Evolutionary conservation across 2,113 vertebrate species (phyloP).

Genomic region (Albula glossodonta): DNA sequence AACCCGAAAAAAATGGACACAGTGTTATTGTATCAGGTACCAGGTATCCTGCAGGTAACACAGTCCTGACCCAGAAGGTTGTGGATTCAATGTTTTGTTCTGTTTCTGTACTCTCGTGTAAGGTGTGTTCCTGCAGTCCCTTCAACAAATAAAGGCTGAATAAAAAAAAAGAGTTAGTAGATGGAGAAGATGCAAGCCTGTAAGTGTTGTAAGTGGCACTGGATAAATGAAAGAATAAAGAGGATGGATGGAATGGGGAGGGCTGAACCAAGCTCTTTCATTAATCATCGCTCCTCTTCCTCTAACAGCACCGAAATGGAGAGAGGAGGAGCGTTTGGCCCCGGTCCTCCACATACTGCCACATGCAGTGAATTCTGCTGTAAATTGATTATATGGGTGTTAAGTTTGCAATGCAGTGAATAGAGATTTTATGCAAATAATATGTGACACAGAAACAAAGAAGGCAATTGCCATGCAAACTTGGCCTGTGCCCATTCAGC

Average conservation of each 20-base stretch:
- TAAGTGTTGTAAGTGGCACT: constrained; percentile 2
- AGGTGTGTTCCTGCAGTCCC: neutral
- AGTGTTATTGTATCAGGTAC: neutral
- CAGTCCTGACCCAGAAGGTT: neutral
- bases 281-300: constrained; percentile 1
- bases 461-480: constrained; percentile 6
- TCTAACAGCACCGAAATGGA: neutral
- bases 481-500: constrained; percentile 27
- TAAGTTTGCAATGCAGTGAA: constrained; percentile 33
- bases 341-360: neutral
- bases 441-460: constrained; percentile 48
- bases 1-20: neutral
- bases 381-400: constrained; percentile 35
- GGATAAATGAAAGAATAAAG: constrained; percentile 23
- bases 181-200: constrained; percentile 7
- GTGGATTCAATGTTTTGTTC: neutral
- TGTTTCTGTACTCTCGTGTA: neutral
- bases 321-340: neutral
- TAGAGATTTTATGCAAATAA: constrained; percentile 55
- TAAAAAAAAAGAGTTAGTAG: neutral
- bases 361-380: neutral
- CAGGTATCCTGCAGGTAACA: neutral
- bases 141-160: neutral
- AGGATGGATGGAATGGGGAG: constrained; percentile 9
- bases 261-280: neutral